These are phyloP conservation scores for Anser brachyrhynchus DNA, from an alignment of 2,113 vertebrate species.

Conservation along the genomic window DNA sequence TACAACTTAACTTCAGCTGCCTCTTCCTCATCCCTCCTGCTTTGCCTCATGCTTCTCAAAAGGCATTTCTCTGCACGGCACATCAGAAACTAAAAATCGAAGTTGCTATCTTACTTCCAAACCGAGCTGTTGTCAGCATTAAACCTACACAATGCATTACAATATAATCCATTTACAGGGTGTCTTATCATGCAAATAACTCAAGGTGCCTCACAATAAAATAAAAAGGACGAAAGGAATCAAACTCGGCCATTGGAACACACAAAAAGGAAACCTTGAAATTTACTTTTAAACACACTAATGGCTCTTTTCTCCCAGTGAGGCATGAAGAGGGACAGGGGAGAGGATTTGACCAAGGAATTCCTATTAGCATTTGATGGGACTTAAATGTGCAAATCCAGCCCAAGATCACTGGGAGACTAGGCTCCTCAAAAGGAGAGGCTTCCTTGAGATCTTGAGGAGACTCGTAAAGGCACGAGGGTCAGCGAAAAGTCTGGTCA, in stretches of 20 bases:
- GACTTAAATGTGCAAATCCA: slow-evolving; percentile 46
- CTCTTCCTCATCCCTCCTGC: slow-evolving; percentile 47
- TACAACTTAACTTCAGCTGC: slow-evolving; percentile 38
- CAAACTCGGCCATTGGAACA: slow-evolving; percentile 31
- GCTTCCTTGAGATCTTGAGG: neutral
- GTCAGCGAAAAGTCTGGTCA: neutral
- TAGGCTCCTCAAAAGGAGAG: neutral
- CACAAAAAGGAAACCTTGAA: slow-evolving; percentile 64
- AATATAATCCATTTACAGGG: slow-evolving; percentile 64
- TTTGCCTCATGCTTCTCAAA: slow-evolving; percentile 55
- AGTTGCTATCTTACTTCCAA: slow-evolving; percentile 62
- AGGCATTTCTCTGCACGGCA: slow-evolving; percentile 39
- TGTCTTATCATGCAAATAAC: slow-evolving; percentile 66
- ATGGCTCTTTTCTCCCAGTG: slow-evolving; percentile 54
- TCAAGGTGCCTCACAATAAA: slow-evolving; percentile 73
- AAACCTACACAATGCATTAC: slow-evolving; percentile 55
- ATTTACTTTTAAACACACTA: slow-evolving; percentile 66
- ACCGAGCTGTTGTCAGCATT: slow-evolving; percentile 56
- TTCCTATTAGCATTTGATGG: slow-evolving; percentile 54
- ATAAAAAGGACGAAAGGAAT: slow-evolving; percentile 57
- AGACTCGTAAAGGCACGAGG: neutral
- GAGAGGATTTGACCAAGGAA: slow-evolving; percentile 42
- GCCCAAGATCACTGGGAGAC: neutral
- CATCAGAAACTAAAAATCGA: slow-evolving; percentile 53
- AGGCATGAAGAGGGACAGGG: slow-evolving; percentile 38